Evolutionary conservation across 1,140 invertebrate genomes (phyloP).

Genomic region (Drosophila trapezifrons): DNA sequence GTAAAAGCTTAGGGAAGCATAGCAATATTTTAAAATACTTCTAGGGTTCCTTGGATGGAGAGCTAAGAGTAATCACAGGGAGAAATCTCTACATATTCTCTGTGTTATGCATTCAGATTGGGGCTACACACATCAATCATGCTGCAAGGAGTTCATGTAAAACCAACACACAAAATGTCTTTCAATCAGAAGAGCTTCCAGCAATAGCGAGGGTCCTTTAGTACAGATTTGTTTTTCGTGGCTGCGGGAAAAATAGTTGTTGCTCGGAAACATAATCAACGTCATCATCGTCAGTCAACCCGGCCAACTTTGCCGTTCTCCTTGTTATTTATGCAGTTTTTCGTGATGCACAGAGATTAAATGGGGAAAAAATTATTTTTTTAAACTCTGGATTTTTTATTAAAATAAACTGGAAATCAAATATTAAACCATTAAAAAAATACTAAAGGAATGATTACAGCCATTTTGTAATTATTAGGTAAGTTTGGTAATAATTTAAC

Average conservation of each 20-base stretch:
- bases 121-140: slow-evolving; percentile 62
- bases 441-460: neutral
- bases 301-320: slow-evolving; percentile 36
- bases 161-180: slow-evolving; percentile 19
- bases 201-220: slow-evolving; percentile 46
- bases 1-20: slow-evolving; percentile 7
- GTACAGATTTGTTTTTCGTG: slow-evolving; percentile 49
- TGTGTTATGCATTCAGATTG: slow-evolving; percentile 35
- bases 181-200: slow-evolving; percentile 60
- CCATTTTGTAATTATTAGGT: no score
- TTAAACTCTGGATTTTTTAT: neutral
- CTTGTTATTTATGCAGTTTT: slow-evolving; percentile 64
- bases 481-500: no score
- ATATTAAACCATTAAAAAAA: no score
- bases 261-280: slow-evolving; percentile 64
- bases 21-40: slow-evolving; percentile 18
- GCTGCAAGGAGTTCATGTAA: slow-evolving; percentile 9
- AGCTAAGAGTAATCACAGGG: slow-evolving; percentile 3
- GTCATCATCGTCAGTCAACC: slow-evolving; percentile 56
- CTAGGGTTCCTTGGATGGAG: neutral
- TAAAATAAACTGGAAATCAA: no score
- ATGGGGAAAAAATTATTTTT: neutral
- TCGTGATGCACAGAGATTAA: slow-evolving; percentile 18
- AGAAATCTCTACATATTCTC: slow-evolving; percentile 8
- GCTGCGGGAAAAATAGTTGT: slow-evolving; percentile 21